Evolutionary conservation across 2,888 invertebrate species (phyloP).

Genomic region (Xestia xanthographa): DNA sequence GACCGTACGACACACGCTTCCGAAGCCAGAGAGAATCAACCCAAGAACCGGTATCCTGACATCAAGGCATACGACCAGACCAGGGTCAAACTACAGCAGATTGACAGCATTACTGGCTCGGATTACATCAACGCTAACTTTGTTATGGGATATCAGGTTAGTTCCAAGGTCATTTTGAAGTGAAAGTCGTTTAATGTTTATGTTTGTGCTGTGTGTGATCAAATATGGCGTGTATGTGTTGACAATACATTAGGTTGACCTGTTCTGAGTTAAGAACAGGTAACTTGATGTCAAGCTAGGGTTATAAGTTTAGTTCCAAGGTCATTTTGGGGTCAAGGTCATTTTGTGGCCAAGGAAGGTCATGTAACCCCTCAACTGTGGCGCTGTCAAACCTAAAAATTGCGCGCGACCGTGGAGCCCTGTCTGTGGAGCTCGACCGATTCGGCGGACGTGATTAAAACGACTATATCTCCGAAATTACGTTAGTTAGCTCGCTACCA

Average conservation of each 20-base stretch:
- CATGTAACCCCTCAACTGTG: no score
- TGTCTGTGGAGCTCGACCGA: no score
- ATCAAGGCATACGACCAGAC: constrained; percentile 98
- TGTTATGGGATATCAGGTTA: constrained; percentile 95
- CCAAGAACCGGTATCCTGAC: constrained; percentile 97
- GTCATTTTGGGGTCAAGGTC: neutral
- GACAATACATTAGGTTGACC: neutral
- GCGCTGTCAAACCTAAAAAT: no score
- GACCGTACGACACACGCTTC: constrained; percentile 97
- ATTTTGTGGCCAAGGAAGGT: neutral
- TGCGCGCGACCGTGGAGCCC: no score
- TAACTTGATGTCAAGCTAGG: constrained; percentile 75
- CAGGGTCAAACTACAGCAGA: constrained; percentile 94
- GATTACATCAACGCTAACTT: constrained; percentile 98
- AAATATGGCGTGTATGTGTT: neutral
- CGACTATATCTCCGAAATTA: no score
- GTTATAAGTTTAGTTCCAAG: constrained; percentile 92
- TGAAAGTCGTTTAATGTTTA: neutral
- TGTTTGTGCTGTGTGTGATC: neutral
- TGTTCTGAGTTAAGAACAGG: neutral
- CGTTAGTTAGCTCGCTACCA: no score
- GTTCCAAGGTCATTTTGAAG: constrained; percentile 33
- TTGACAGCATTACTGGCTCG: constrained; percentile 95
- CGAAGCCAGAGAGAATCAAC: constrained; percentile 95
- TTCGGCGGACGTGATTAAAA: no score